Conservation (phyloP, 2,113 vertebrate species). For the Mesembrinibis cayennensis region DNA sequence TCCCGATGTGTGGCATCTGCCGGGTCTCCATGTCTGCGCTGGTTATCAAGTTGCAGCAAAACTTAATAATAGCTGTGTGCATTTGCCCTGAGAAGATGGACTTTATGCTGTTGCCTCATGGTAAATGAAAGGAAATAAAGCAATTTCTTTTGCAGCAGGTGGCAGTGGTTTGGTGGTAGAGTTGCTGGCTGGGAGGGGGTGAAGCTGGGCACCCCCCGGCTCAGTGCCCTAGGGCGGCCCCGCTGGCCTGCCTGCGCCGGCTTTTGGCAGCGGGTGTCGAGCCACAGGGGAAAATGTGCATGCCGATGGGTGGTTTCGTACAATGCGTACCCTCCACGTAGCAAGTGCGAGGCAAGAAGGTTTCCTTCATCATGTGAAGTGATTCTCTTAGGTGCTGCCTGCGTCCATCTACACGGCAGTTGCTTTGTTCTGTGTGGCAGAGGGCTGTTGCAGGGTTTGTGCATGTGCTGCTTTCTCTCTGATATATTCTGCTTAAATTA, state of each 20-base stretch:
- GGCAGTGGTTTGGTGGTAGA: background rate
- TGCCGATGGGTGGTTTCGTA: background rate
- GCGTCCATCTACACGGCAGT: background rate
- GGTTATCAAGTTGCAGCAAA: background rate
- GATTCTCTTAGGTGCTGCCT: background rate
- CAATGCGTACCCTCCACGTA: background rate
- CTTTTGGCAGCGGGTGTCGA: fast-evolving
- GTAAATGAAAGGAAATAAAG: background rate
- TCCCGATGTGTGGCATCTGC: fast-evolving
- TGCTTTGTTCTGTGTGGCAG: background rate
- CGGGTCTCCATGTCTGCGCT: fast-evolving
- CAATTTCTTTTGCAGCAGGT: background rate
- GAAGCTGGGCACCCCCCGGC: fast-evolving
- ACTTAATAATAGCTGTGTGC: background rate
- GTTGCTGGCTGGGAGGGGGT: background rate
- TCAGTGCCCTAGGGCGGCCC: background rate
- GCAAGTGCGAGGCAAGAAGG: background rate
- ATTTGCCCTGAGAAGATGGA: background rate
- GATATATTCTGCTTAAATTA: background rate
- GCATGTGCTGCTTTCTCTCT: background rate
- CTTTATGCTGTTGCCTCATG: background rate
- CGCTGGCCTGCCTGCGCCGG: fast-evolving
- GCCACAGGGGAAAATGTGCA: background rate
- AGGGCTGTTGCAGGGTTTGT: background rate
- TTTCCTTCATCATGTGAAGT: background rate